Evolutionary conservation across 1,140 invertebrate genomes (phyloP).

Genomic region (Rhizoglyphus robini): DNA sequence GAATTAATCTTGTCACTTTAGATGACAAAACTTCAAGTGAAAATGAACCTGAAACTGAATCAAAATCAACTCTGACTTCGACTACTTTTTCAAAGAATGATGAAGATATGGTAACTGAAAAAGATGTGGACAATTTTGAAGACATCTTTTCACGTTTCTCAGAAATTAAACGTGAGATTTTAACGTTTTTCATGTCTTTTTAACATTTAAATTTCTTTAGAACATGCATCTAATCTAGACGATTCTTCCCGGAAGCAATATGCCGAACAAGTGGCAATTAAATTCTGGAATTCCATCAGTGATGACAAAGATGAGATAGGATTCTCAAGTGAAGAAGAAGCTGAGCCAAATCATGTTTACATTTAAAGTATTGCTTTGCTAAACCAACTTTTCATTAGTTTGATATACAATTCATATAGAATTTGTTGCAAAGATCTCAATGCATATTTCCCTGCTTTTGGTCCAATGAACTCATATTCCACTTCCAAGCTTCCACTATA

Average conservation of each 20-base stretch:
- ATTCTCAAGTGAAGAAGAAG: constrained; percentile 10
- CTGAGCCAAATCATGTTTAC: constrained; percentile 8
- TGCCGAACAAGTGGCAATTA: constrained; percentile 55
- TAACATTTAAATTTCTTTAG: constrained; percentile 31
- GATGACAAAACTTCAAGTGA: neutral
- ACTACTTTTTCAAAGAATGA: neutral
- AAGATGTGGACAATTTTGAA: constrained; percentile 40
- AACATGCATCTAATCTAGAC: constrained; percentile 48
- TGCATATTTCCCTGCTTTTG: no score
- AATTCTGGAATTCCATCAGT: constrained; percentile 62
- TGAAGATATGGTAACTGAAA: neutral
- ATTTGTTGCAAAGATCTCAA: no score
- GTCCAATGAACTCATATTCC: no score
- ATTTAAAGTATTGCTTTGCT: neutral
- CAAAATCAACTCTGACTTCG: neutral
- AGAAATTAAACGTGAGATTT: constrained; percentile 41
- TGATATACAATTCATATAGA: neutral
- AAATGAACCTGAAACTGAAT: constrained; percentile 17
- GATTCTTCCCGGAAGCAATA: constrained; percentile 49
- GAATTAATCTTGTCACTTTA: neutral
- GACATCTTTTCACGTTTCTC: constrained; percentile 47
- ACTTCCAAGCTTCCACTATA: no score
- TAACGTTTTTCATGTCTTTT: neutral
- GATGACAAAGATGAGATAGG: constrained; percentile 54
- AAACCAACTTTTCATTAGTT: neutral